A percentile compares a stretch with the other conserved stretches of the same genome.
Conservation (phyloP, 2,113 vertebrate species). For the Orientallactaga bullata region DNA sequence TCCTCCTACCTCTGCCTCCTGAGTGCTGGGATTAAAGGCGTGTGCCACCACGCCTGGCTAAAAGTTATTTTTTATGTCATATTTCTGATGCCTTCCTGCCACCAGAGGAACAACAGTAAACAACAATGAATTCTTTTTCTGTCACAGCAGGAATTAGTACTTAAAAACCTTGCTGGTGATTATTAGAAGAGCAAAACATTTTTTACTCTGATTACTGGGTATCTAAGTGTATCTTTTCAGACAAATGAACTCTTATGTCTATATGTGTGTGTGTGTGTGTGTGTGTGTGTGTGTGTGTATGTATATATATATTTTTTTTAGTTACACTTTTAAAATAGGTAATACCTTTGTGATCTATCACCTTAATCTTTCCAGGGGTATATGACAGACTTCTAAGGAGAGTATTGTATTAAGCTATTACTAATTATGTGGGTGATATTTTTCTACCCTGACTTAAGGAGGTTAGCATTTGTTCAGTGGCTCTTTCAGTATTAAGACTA, state of each 20-base stretch:
- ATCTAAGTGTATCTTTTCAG: conserved; percentile 44
- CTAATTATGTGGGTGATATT: neutral
- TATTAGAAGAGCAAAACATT: conserved; percentile 26
- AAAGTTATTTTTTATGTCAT: conserved; percentile 47
- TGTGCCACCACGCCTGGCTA: too few relatives aligned
- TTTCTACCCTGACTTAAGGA: conserved; percentile 5
- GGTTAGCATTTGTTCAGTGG: neutral
- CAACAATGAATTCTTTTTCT: conserved; percentile 1
- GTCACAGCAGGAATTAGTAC: conserved; percentile 48
- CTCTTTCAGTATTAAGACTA: neutral
- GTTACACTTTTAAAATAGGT: conserved; percentile 9
- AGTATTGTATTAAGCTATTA: conserved; percentile 29
- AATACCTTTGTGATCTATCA: neutral
- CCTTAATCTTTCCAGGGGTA: neutral
- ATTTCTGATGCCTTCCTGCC: conserved; percentile 26
- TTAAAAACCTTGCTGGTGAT: neutral
- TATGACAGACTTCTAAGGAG: conserved; percentile 45
- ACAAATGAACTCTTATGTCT: conserved; percentile 6
- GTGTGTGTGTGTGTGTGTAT: too few relatives aligned
- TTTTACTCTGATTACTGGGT: neutral
- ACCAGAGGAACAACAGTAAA: neutral
- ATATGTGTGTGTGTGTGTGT: too few relatives aligned
- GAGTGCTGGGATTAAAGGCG: too few relatives aligned
- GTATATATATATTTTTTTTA: too few relatives aligned
- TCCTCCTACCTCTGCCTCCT: too few relatives aligned